These are phyloP conservation scores for Drosophila barbarae DNA, from an alignment of 2,888 invertebrate species.

Conservation along the genomic window DNA sequence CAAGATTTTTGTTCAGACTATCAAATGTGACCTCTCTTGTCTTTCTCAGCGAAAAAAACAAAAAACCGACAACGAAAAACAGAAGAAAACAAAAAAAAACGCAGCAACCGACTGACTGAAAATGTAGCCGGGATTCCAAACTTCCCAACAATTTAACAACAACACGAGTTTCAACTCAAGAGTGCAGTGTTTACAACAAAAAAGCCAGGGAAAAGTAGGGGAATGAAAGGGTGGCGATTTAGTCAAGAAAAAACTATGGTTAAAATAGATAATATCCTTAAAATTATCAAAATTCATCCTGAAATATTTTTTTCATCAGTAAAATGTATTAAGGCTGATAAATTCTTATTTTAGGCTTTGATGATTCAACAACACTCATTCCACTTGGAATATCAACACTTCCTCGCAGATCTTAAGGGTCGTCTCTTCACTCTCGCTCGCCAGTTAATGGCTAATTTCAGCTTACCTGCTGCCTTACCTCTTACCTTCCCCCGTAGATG, in stretches of 20 bases:
- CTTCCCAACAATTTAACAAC: conserved; percentile 61
- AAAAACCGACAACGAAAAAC: conserved; percentile 18
- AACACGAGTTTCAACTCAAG: conserved; percentile 69
- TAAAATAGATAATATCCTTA: neutral
- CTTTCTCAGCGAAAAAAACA: conserved; percentile 27
- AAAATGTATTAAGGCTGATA: no score
- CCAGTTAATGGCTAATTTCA: conserved; percentile 18
- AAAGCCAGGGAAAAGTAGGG: neutral
- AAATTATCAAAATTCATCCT: neutral
- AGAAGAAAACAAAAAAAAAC: conserved; percentile 1
- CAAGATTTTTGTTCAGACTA: conserved; percentile 68
- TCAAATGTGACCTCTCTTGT: conserved; percentile 71
- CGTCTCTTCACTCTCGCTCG: neutral
- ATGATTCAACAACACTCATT: neutral
- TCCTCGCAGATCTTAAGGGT: neutral
- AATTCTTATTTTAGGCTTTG: no score
- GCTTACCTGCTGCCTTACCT: conserved; percentile 1
- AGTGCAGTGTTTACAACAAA: conserved; percentile 32
- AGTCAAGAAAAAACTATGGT: neutral
- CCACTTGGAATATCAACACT: neutral
- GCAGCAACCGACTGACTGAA: conserved; percentile 38
- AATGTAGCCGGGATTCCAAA: conserved; percentile 54
- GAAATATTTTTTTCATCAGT: neutral
- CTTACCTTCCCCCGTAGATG: conserved; percentile 16
- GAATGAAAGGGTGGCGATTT: neutral